A percentile compares a stretch with the other conserved stretches of the same genome.
Conservation (phyloP, 2,888 invertebrate genomes). For the Drosophila putrida region DNA sequence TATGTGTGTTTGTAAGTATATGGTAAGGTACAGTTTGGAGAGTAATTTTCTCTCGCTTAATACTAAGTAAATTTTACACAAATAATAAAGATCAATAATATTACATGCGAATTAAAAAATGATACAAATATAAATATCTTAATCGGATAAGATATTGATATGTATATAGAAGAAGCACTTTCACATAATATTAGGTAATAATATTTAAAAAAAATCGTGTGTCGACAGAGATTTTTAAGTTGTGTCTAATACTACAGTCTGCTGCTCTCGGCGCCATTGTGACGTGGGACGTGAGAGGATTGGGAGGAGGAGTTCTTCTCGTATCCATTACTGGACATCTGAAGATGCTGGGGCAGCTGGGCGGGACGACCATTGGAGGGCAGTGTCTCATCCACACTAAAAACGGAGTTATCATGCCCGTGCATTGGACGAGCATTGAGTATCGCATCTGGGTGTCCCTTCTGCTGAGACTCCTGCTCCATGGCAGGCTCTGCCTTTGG, state of each 20-base stretch:
- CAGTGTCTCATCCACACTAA: constrained; percentile 82
- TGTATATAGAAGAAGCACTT: constrained; percentile 8
- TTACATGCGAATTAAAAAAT: constrained; percentile 33
- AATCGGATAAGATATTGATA: constrained; percentile 5
- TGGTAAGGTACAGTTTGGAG: constrained; percentile 22
- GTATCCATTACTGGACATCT: constrained; percentile 74
- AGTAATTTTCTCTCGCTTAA: constrained; percentile 39
- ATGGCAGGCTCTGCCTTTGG: constrained; percentile 29
- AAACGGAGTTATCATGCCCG: constrained; percentile 85
- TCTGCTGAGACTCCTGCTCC: constrained; percentile 54
- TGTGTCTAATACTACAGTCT: constrained; percentile 70
- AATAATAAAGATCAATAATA: constrained; percentile 45
- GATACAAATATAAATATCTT: constrained; percentile 7
- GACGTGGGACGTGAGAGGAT: constrained; percentile 54
- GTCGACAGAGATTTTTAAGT: constrained; percentile 17
- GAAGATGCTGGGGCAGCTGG: constrained; percentile 80
- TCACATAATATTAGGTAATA: constrained; percentile 11
- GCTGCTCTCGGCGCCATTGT: constrained; percentile 83
- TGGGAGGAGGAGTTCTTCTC: constrained; percentile 65
- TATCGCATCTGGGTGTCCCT: constrained; percentile 62
- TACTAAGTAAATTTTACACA: constrained; percentile 42
- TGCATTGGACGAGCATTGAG: constrained; percentile 76
- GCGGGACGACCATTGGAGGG: constrained; percentile 79
- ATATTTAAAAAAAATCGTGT: constrained; percentile 17
- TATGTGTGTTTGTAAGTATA: constrained; percentile 1